Evolutionary conservation across 2,888 invertebrate genomes (phyloP), one percentile per base, ranked within the genome.

Genomic region (Danaus chrysippus): DNA sequence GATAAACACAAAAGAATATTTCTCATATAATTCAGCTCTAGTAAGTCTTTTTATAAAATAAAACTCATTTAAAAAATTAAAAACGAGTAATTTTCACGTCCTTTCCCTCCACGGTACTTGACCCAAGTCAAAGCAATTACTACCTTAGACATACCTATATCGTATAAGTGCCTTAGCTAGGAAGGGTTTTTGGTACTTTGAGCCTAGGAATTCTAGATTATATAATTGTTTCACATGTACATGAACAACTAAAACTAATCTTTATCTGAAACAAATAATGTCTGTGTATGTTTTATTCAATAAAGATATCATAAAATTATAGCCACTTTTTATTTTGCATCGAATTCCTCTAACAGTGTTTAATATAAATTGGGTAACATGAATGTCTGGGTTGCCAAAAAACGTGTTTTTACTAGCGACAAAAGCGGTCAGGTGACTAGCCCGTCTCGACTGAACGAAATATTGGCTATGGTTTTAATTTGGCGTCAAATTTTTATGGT

Each of bases 191-290:
- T 49, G 17, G 10, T 49, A 49, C 49, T 10, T 49, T 49, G 49
- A 49, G 17, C 8, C 49, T 49, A 34, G 23, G 23, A 34, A 0
- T 34, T 34, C 23, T 34, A 34, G 23, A 34, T 23, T 49, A 13
- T 49, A 17, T 17, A 17, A 49, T 17, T 58, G 42, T 56, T 43
- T 43, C 41, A n/a, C 49, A 58, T 23, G 49, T 58, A 58, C 42
- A 34, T 19, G 1, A 6, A 34, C 34, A 23, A 59, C 23, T 52
- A 43, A 59, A 59, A 59, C 34, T 43, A 11, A 34, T 23, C 17
- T 49, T 15, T 0, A 49, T 23, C 1, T 23, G 1, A 23, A 23
- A 44, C 1, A 49, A 49, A 13, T 9, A 49, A 49, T 49, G 49
- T 49, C 12, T 49, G 49, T 49, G 49, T 49, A 17, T 49, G 11